Conservation (phyloP, 2,113 vertebrate species). For the Heterotis niloticus region DNA sequence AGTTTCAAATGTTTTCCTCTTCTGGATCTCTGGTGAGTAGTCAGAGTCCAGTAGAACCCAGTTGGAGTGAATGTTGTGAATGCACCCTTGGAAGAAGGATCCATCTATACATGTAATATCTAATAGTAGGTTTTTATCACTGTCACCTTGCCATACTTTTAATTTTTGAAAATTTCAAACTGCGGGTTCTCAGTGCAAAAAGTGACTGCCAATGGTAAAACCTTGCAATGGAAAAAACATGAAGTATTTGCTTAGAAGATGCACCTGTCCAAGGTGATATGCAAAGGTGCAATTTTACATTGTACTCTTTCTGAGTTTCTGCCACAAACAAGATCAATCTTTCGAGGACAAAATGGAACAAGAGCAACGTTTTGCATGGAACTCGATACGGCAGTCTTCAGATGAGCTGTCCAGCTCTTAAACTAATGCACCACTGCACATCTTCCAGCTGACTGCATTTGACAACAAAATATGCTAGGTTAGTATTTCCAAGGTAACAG, state of each 20-base stretch:
- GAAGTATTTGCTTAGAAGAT: slow-evolving; percentile 18
- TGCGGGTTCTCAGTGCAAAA: not conserved
- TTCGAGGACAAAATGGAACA: not conserved
- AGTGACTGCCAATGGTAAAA: not conserved
- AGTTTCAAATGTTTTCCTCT: not conserved
- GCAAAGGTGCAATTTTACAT: slow-evolving; percentile 17
- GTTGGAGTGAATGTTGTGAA: not conserved
- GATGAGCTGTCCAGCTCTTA: not conserved
- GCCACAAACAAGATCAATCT: not conserved
- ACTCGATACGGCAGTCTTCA: not conserved
- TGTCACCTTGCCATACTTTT: not conserved
- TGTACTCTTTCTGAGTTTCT: not conserved
- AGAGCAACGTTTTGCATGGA: not conserved
- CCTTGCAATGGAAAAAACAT: not conserved
- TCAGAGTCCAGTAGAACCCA: not conserved
- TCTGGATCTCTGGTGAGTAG: not conserved
- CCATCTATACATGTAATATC: not conserved
- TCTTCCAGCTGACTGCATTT: not conserved
- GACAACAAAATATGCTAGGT: too few species aligned
- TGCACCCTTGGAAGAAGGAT: not conserved
- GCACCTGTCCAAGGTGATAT: slow-evolving; percentile 14
- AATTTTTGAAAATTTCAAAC: not conserved
- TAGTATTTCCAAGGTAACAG: too few species aligned
- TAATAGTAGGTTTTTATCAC: not conserved
- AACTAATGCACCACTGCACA: not conserved